Evolutionary conservation across 1,140 invertebrate species (phyloP).

Genomic region (Heliconius melpomene): DNA sequence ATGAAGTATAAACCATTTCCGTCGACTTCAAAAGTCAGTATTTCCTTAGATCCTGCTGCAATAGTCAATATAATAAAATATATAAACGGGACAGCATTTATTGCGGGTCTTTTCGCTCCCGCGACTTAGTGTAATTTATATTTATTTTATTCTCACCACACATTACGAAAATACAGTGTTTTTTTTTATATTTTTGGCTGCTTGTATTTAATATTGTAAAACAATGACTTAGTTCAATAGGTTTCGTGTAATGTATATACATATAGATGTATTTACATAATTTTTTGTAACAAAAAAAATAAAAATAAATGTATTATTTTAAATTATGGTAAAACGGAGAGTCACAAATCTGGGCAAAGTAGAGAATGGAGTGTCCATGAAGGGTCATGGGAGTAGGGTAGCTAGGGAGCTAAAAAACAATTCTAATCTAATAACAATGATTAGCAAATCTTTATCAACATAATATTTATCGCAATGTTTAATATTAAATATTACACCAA

Average conservation of each 20-base stretch:
- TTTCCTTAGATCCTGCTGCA: not conserved
- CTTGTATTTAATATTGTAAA: not conserved
- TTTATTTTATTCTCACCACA: not conserved
- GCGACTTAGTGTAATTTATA: conserved; percentile 13
- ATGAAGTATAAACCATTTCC: not conserved
- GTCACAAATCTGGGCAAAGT: no score
- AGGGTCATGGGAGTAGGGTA: no score
- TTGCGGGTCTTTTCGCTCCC: conserved; percentile 16
- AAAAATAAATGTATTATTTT: no score
- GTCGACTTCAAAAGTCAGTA: conserved; percentile 3
- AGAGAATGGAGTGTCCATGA: no score
- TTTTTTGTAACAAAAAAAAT: no score
- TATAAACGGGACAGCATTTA: conserved; percentile 14
- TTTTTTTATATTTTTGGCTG: not conserved
- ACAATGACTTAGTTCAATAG: no score
- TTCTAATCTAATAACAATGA: no score
- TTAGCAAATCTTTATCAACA: not conserved
- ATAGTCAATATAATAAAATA: conserved; percentile 16
- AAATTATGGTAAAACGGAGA: no score
- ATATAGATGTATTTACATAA: not conserved
- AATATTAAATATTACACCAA: not conserved
- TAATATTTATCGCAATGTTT: not conserved
- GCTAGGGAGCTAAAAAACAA: no score
- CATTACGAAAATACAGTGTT: not conserved
- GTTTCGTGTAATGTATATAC: not conserved